Conservation (phyloP, 2,113 vertebrate genomes). For the Carassius carassius region DNA sequence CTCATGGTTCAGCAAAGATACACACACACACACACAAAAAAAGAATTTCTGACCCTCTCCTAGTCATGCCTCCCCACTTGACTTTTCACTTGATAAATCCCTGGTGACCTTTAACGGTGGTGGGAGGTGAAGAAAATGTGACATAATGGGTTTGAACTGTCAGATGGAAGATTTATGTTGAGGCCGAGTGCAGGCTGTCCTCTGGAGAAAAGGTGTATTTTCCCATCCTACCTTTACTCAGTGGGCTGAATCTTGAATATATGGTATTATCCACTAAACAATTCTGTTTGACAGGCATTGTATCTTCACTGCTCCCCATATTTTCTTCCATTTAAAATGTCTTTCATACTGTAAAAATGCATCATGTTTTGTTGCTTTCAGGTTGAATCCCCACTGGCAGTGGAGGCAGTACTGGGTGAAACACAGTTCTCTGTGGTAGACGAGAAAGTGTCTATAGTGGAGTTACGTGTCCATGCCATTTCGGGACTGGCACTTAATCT, state of each 20-base stretch:
- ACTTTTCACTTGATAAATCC: slow-evolving; percentile 53
- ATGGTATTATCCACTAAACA: slow-evolving; percentile 10
- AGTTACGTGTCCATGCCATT: slow-evolving; percentile 88
- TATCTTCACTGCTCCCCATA: not conserved
- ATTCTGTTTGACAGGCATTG: slow-evolving; percentile 41
- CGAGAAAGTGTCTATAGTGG: slow-evolving; percentile 95
- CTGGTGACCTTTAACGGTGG: slow-evolving; percentile 55
- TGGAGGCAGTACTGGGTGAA: slow-evolving; percentile 89
- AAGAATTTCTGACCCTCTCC: not conserved
- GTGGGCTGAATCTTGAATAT: slow-evolving; percentile 17
- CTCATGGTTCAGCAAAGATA: not conserved
- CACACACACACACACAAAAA: not conserved
- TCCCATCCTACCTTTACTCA: not conserved
- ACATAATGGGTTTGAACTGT: slow-evolving; percentile 55
- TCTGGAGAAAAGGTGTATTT: slow-evolving; percentile 14
- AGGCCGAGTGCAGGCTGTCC: not conserved
- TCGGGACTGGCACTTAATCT: slow-evolving; percentile 88
- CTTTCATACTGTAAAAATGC: not conserved
- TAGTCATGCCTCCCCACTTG: slow-evolving; percentile 24
- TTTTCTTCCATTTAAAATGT: not conserved
- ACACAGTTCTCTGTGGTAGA: slow-evolving; percentile 85
- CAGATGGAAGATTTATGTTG: slow-evolving; percentile 35
- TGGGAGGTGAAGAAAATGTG: slow-evolving; percentile 52
- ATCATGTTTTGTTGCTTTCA: slow-evolving; percentile 60
- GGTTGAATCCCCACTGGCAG: slow-evolving; percentile 91